Percentiles rank a stretch among this genome's conserved stretches.
Conservation (phyloP, 2,797 vertebrate species). For the Thunnus albacares region DNA sequence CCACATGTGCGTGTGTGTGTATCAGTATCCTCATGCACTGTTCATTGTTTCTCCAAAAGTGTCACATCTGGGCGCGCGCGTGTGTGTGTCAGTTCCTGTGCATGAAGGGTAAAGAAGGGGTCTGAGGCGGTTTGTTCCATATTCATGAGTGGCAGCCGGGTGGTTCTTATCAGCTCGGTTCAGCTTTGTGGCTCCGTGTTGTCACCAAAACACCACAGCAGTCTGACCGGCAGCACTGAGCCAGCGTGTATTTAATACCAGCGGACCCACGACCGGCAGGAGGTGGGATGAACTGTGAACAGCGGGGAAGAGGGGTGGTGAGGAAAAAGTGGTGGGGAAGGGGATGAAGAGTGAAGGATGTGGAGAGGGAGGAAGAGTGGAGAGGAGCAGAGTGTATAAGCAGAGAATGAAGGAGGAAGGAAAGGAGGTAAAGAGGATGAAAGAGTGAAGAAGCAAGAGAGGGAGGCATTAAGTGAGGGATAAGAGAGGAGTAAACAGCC, state of each 20-base stretch:
- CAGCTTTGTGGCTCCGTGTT: constrained; percentile 58
- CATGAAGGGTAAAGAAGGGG: constrained; percentile 12
- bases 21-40: constrained; percentile 40
- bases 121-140: constrained; percentile 43
- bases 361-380: neutral
- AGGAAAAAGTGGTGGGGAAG: neutral
- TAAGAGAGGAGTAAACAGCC: constrained; percentile 11
- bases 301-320: neutral
- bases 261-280: constrained; percentile 28
- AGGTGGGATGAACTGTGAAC: constrained; percentile 37
- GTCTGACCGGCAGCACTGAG: constrained; percentile 41
- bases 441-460: neutral
- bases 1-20: constrained; percentile 14
- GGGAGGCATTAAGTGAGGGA: neutral
- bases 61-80: neutral
- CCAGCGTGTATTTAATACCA: constrained; percentile 48
- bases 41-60: constrained; percentile 43
- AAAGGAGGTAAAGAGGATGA: neutral
- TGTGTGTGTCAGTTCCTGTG: neutral
- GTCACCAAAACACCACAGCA: constrained; percentile 40
- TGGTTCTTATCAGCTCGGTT: constrained; percentile 68
- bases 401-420: neutral
- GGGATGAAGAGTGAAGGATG: constrained; percentile 13
- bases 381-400: neutral
- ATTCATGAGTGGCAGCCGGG: constrained; percentile 63